Conservation (phyloP, 2,888 invertebrate genomes). For the Polyploca ridens region DNA sequence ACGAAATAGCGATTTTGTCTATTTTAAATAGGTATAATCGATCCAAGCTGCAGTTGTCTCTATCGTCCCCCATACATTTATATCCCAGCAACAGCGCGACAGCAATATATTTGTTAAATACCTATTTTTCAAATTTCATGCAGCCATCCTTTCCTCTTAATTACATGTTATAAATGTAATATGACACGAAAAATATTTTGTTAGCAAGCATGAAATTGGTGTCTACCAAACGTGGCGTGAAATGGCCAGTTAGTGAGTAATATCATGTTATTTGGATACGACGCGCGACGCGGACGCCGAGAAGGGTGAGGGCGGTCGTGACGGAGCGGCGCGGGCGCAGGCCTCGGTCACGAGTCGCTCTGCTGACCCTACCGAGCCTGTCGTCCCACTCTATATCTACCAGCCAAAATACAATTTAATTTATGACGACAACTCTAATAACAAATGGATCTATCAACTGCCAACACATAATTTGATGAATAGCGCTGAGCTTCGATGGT, state of each 20-base stretch:
- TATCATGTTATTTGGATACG: conserved; percentile 79
- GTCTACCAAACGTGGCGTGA: conserved; percentile 72
- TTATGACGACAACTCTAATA: conserved; percentile 5
- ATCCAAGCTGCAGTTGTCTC: too few relatives aligned
- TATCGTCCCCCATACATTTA: too few relatives aligned
- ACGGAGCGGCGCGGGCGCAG: conserved; percentile 60
- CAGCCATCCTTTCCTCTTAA: too few relatives aligned
- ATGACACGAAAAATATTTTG: conserved; percentile 47
- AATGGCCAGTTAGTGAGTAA: conserved; percentile 82
- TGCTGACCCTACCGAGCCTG: conserved; percentile 70
- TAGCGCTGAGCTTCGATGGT: not conserved
- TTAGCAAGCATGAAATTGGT: conserved; percentile 50
- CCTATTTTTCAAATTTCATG: too few relatives aligned
- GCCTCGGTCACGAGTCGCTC: conserved; percentile 76
- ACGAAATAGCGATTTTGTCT: too few relatives aligned
- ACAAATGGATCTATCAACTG: conserved; percentile 18
- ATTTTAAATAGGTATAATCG: too few relatives aligned
- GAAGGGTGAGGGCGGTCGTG: conserved; percentile 71
- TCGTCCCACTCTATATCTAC: conserved; percentile 38
- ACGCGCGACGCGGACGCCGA: conserved; percentile 61
- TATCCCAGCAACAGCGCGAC: too few relatives aligned
- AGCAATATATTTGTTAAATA: too few relatives aligned
- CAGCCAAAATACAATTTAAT: conserved; percentile 35
- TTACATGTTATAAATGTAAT: too few relatives aligned
- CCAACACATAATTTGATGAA: conserved; percentile 22